These are phyloP conservation scores for Neomicropteryx cornuta DNA, from an alignment of 1,140 invertebrate genomes.

Conservation along the genomic window DNA sequence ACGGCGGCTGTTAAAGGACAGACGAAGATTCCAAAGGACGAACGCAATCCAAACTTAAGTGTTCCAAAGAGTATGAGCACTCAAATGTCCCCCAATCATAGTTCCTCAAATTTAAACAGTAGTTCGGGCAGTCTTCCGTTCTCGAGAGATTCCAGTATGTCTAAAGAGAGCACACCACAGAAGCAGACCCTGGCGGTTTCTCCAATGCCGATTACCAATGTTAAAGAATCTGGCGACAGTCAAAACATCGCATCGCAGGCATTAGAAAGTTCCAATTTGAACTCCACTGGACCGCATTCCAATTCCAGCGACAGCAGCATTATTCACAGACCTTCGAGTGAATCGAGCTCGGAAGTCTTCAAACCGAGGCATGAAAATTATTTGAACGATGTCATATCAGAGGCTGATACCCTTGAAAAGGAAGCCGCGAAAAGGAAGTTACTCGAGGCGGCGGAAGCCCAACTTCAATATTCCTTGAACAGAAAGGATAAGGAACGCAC, in stretches of 20 bases:
- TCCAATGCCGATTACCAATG: slow-evolving; percentile 50
- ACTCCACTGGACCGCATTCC: slow-evolving; percentile 47
- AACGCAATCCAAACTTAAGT: slow-evolving; percentile 17
- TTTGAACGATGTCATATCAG: slow-evolving; percentile 35
- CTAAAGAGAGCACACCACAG: slow-evolving; percentile 32
- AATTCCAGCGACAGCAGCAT: slow-evolving; percentile 57
- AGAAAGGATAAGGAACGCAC: too few species aligned
- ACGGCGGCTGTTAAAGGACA: slow-evolving; percentile 84
- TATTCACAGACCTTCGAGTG: slow-evolving; percentile 55
- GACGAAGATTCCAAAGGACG: slow-evolving; percentile 49
- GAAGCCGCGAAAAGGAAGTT: slow-evolving; percentile 29
- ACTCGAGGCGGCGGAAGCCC: too few species aligned
- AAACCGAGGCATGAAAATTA: slow-evolving; percentile 37
- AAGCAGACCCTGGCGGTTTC: slow-evolving; percentile 61
- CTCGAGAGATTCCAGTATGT: slow-evolving; percentile 38
- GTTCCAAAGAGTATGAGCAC: slow-evolving; percentile 15
- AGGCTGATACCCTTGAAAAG: slow-evolving; percentile 34
- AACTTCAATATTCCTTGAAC: too few species aligned
- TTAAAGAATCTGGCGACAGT: too few species aligned
- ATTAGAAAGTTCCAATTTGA: slow-evolving; percentile 47
- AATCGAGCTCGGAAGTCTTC: slow-evolving; percentile 49
- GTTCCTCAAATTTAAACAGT: too few species aligned
- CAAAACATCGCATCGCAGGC: slow-evolving; percentile 35
- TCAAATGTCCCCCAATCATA: slow-evolving; percentile 40
- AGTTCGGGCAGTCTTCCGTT: too few species aligned